A percentile compares a stretch with the other conserved stretches of the same genome.
Conservation (phyloP, 2,888 invertebrate genomes). For the Spicauda simplicius region DNA sequence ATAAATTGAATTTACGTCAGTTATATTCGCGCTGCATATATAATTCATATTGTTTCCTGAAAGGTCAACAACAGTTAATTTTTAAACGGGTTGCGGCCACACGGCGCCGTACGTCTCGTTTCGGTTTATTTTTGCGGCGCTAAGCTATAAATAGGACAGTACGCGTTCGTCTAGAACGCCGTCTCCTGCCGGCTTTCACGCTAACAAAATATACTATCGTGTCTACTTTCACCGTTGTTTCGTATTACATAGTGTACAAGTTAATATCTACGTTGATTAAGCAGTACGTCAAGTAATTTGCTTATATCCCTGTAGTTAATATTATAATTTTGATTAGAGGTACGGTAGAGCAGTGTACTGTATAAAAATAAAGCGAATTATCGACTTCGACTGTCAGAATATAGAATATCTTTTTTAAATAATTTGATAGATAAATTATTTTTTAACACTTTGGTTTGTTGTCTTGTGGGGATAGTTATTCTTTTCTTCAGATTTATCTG, state of each 20-base stretch:
- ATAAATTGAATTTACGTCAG: neutral
- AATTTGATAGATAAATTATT: too few relatives aligned
- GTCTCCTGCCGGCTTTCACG: conserved; percentile 25
- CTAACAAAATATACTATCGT: conserved; percentile 12
- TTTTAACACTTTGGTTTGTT: too few relatives aligned
- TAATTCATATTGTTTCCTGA: conserved; percentile 20
- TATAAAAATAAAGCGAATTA: too few relatives aligned
- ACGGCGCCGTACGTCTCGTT: conserved; percentile 6
- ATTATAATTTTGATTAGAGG: too few relatives aligned
- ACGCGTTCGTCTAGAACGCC: conserved; percentile 23
- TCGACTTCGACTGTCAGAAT: too few relatives aligned
- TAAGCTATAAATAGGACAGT: conserved; percentile 28
- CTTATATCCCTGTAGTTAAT: too few relatives aligned
- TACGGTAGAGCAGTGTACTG: too few relatives aligned
- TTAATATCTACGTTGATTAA: too few relatives aligned
- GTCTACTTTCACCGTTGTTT: neutral
- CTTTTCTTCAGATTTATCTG: too few relatives aligned
- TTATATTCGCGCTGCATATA: conserved; percentile 8
- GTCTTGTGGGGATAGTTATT: too few relatives aligned
- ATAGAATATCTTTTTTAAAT: too few relatives aligned
- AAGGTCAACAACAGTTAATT: conserved; percentile 33
- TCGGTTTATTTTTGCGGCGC: conserved; percentile 33
- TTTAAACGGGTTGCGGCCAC: conserved; percentile 25
- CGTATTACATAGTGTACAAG: neutral
- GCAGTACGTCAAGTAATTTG: too few relatives aligned